Evolutionary conservation across 2,888 invertebrate genomes (phyloP).

Genomic region (Reticulitermes lucifugus): DNA sequence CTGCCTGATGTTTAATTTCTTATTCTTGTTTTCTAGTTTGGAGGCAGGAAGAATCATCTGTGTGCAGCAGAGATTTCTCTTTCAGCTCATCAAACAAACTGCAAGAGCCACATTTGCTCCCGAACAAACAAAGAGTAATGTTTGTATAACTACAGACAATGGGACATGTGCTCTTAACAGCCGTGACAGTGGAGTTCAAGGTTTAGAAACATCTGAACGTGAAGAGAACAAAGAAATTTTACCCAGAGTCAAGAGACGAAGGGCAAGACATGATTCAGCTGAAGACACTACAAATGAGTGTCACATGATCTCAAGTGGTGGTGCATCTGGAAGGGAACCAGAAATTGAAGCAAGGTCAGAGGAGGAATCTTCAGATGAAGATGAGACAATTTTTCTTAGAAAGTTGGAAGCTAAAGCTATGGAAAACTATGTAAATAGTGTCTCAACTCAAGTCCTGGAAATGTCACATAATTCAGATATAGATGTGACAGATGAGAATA

Average conservation of each 20-base stretch:
- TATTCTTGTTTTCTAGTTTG: constrained; percentile 53
- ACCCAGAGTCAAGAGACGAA: too few relatives aligned
- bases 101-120: constrained; percentile 19
- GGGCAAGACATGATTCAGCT: too few relatives aligned
- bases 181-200: not conserved
- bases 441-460: not conserved
- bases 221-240: too few relatives aligned
- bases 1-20: too few relatives aligned
- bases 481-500: not conserved
- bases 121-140: constrained; percentile 46
- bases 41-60: constrained; percentile 54
- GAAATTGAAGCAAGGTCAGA: too few relatives aligned
- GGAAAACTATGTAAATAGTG: not conserved
- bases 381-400: not conserved
- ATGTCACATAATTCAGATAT: not conserved
- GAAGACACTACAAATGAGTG: too few relatives aligned
- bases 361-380: constrained; percentile 7
- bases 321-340: too few relatives aligned
- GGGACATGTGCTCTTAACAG: not conserved
- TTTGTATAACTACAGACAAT: not conserved
- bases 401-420: too few relatives aligned
- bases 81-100: constrained; percentile 17
- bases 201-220: not conserved
- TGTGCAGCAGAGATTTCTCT: constrained; percentile 47
- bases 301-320: too few relatives aligned